Base-by-base conservation (phyloP, 53 echinoderm and acorn worm genomes). In the Luidia sarsii region DNA sequence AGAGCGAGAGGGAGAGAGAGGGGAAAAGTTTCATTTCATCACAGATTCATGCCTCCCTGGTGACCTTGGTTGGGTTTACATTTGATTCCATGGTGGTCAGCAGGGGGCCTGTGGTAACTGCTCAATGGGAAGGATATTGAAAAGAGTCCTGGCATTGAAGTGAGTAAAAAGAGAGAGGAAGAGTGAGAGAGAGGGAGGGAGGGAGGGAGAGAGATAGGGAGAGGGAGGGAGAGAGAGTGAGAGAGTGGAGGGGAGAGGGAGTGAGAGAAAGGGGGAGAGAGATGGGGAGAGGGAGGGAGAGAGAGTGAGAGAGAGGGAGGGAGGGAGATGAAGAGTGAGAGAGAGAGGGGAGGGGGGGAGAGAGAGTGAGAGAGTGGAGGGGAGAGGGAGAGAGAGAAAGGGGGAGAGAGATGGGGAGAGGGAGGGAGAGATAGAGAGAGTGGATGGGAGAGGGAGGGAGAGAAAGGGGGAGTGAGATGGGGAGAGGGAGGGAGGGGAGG, bases 31-130 rank as follows among this genome's bases (percentile, higher is more conserved):
- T n/a, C n/a, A n/a, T n/a, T n/a, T n/a, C n/a, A n/a, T 14, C 39
- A 50, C 72, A 61, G 77, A 77, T 28, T 77, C 39, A 19, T 77
- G 77, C 55, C 61, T 77, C 45, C 77, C 46, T 9, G 15, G 77
- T 41, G 61, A 77, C 77, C 77, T 77, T 77, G 77, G 55, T 54
- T 72, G 41, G 41, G n/a, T n/a, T n/a, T n/a, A n/a, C n/a, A n/a
- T n/a, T n/a, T n/a, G n/a, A n/a, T n/a, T 55, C 56, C 56, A 24
- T 15, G 7, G 39, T 57, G 38, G 15, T 28, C 57, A 39, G 29
- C n/a, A 13, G 64, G 64, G 64, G 35, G 39, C 57, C 57, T 36
- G 57, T 15, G 56, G 57, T 39, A 39, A 46, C 74, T 24, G 27
- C 74, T 39, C 74, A 74, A 74, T 74, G 57, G 39, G 74, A 38